These are phyloP conservation scores for Imbricaverruca yamaguchii DNA, from an alignment of 2,888 invertebrate species.

Conservation along the genomic window DNA sequence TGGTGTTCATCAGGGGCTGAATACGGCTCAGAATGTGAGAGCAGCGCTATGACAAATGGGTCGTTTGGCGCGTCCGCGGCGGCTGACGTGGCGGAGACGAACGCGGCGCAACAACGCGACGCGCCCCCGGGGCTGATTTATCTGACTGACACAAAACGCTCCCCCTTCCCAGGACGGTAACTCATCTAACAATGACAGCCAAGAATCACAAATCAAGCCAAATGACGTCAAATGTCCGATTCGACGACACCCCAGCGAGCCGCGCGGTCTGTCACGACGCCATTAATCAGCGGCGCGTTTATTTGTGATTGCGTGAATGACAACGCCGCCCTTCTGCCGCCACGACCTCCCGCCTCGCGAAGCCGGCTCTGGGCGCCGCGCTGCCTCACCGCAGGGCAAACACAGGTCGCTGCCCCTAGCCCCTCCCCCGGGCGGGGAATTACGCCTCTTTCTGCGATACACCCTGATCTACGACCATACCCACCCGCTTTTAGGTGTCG, in stretches of 20 bases:
- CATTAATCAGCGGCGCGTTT: conserved; percentile 17
- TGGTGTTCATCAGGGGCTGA: conserved; percentile 5
- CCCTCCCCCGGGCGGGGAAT: background rate
- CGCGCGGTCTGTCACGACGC: background rate
- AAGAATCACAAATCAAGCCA: conserved; percentile 21
- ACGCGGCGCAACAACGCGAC: background rate
- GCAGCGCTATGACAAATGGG: conserved; percentile 1
- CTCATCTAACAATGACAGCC: conserved; percentile 21
- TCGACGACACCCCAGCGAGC: conserved; percentile 19
- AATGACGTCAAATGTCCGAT: conserved; percentile 21
- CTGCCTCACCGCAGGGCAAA: conserved; percentile 11
- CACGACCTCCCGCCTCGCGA: background rate
- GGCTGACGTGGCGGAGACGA: background rate
- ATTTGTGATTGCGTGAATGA: conserved; percentile 19
- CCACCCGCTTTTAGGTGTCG: too few species aligned
- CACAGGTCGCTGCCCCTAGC: background rate
- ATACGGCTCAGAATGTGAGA: background rate
- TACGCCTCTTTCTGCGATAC: too few species aligned
- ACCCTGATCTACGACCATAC: too few species aligned
- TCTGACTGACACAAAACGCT: conserved; percentile 17
- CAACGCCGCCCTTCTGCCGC: background rate
- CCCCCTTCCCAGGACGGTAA: conserved; percentile 21
- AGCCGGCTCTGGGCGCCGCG: background rate
- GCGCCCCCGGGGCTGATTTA: background rate
- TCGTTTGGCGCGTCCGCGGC: background rate